Base-by-base conservation (phyloP, 1,140 invertebrate species). In the Aphelenchoides besseyi region DNA sequence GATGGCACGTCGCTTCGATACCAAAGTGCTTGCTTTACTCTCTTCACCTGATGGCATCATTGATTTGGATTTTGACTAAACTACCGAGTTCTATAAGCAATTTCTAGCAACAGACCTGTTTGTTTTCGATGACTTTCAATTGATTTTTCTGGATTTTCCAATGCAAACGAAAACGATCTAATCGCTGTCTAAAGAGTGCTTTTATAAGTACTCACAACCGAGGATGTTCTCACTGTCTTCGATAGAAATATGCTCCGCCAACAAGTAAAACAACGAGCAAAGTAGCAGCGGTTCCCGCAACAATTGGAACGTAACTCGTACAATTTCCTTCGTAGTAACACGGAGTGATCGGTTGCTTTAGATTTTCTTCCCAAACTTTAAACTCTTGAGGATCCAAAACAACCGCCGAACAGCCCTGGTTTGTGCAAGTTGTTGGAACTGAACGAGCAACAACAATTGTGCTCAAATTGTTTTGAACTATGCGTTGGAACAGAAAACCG, bases 111-210 rank as follows among this genome's bases (percentile, higher is more conserved):
- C 29, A n/a, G 26, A 79, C 74, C 41, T 67, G 66, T 61, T 80
- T 80, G 36, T 77, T 78, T 63, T 78, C 76, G 18, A 78, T 78
- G 3, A 78, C 76, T 69, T 78, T 78, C 2, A 78, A 16, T 37
- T 78, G 68, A 29, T 41, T 36, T 69, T 55, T 53, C 0, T 41
- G 52, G 18, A 78, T 81, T 30, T 70, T 70, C 76, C 76, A 78
- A 55, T 78, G 76, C 76, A 78, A 75, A 41, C 78, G 74, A 36
- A 55, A 78, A 9, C 67, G 63, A 52, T 78, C 78, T 12, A 78
- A 54, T 18, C 76, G 76, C 18, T 81, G 71, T 79, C 75, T 74
- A 3, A 66, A 74, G 30, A 28, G 26, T 33, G 23, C 48, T 32
- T 1, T 18, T 26, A 12, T 16, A 62, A 64, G 12, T 16, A 73